Evolutionary conservation across 2,113 vertebrate species (phyloP), one percentile per base, ranked within the genome.

Genomic region (Scalopus aquaticus): DNA sequence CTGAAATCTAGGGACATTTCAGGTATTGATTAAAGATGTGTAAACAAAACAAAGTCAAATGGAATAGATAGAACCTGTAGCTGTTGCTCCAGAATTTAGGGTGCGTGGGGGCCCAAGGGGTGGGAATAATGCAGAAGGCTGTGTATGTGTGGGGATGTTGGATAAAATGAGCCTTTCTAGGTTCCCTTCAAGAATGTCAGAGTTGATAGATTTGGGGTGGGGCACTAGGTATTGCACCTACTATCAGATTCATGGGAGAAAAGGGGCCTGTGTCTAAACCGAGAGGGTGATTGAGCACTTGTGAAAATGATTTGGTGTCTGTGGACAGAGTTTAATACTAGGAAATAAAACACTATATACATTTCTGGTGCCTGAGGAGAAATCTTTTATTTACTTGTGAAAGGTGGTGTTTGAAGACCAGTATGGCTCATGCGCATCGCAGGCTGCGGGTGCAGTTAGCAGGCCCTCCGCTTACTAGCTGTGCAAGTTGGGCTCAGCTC

Each of bases 391-490:
- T 67, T 69, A 46, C 11, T 42, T 88, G 28, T 46, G 32, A 49
- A 62, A 5, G 22, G 13, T 1, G 46, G 37, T 8, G 4, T 60
- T 65, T 19, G 51, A 22, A 54, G 37, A 20, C 4, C 5, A 17
- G 0, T 26, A 1, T 3, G n/a, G 30, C 28, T 16, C n/a, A 46
- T 74, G 56, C 16, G 28, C 5, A 9, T 78, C 1, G 0, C 0
- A 58, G 42, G 70, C 11, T 56, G 10, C 20, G n/a, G 19, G 2
- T 44, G 70, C 32, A 28, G 1, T 51, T 82, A 22, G 7, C 4
- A 37, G 15, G 32, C 9, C 58, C 3, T 5, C 26, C 17, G 3
- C 10, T 80, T 37, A 60, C 17, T 62, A 32, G 3, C 10, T 85
- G 22, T 46, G 39, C 15, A 12, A 24, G 30, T 79, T 35, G 64